Base-by-base conservation (phyloP, 1,140 invertebrate species). In the Melanaphis sacchari region DNA sequence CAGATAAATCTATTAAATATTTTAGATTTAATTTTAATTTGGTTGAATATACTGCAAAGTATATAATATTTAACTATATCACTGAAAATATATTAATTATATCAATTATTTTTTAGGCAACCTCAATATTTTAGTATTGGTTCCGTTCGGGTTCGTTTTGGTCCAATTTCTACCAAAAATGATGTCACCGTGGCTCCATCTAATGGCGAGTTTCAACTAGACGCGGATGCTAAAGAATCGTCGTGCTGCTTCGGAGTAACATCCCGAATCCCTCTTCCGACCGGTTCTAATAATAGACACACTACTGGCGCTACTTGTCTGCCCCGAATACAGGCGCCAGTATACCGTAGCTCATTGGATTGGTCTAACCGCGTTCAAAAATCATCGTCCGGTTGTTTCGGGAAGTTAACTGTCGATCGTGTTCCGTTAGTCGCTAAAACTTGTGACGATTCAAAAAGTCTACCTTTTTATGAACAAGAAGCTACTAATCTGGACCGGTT, bases 401-500 rank as follows among this genome's bases (percentile, higher is more conserved):
- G 94, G 22, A 90, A 84, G 88, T 93, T 76, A 92, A 93, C 66
- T 41, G 52, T 84, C n/a, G 91, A 85, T 84, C 82, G 52, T 26
- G 89, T 41, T 22, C 54, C 43, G 52, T 91, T 59, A 76, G 46
- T 93, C 84, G n/a, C 36, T 59, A 88, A 87, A 59, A 41, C 49
- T 36, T 43, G 46, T 59, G 93, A 88, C 40, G 89, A 94, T 38
- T 41, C 84, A n/a, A 91, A 66, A 43, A 88, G 22, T 93, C 52
- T 49, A 38, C 43, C 38, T 26, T 49, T 43, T 87, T n/a, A 87
- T 66, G 89, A 94, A 52, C 90, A 94, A 85, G 82, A 84, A 84
- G 87, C 84, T 85, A 84, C 36, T 94, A 93, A 87, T 85, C 94
- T 97, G 97, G 97, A 97, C 95, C 97, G 97, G 94, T 96, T 97